Percentiles rank a stretch among this genome's conserved stretches.
Conservation (phyloP, 2,113 vertebrate genomes). For the Perccottus glenii region DNA sequence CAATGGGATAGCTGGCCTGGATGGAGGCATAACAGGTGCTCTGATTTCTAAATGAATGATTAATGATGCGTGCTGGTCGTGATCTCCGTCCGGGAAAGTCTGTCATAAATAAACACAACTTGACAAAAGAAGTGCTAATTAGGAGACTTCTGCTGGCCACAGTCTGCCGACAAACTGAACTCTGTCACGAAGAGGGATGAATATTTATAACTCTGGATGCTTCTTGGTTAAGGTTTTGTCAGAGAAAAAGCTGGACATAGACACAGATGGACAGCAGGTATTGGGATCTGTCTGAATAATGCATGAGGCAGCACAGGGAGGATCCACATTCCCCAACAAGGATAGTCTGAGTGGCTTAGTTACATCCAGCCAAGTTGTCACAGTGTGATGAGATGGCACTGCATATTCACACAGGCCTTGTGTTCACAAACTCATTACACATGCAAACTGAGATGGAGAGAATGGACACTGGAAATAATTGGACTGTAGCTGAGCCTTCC, state of each 20-base stretch:
- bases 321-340: constrained; percentile 28
- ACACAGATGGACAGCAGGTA: constrained; percentile 35
- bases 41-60: constrained; percentile 72
- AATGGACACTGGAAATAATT: neutral
- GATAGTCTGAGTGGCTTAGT: constrained; percentile 6
- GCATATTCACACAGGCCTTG: neutral
- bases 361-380: constrained; percentile 20
- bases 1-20: constrained; percentile 62
- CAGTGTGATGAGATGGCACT: neutral
- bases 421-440: neutral
- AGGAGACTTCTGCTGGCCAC: constrained; percentile 21
- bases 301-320: constrained; percentile 14
- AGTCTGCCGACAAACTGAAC: constrained; percentile 35
- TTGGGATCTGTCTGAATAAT: constrained; percentile 40
- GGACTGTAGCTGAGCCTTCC: neutral
- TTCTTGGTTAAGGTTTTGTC: constrained; percentile 17
- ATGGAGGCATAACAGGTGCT: constrained; percentile 68
- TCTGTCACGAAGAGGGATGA: constrained; percentile 33
- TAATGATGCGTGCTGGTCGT: constrained; percentile 67
- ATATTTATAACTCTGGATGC: constrained; percentile 38
- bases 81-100: constrained; percentile 35
- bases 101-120: constrained; percentile 47
- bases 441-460: neutral
- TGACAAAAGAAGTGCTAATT: constrained; percentile 49
- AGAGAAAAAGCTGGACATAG: neutral